phyloP scores from a whole-genome alignment of 2,888 invertebrate genomes.

The Pyrrhia umbra region DNA sequence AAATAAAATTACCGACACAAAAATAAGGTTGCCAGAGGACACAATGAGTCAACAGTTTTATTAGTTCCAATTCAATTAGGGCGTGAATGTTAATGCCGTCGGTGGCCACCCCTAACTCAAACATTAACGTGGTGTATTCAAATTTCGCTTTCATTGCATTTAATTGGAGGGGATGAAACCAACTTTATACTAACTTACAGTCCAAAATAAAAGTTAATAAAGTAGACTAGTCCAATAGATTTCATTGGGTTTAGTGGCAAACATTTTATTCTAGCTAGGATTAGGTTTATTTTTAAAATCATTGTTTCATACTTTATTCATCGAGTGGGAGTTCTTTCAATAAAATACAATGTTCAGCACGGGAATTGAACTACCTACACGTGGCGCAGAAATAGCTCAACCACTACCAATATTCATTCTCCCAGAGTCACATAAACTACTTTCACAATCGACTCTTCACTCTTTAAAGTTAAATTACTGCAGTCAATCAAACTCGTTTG shows the following conservation, averaged over 20 bases:
- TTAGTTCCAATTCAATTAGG: conserved; percentile 54
- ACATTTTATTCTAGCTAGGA: neutral
- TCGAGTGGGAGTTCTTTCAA: too few species aligned
- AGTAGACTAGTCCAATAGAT: neutral
- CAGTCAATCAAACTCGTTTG: conserved; percentile 37
- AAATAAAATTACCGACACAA: conserved; percentile 29
- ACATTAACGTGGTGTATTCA: conserved; percentile 41
- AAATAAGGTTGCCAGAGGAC: conserved; percentile 38
- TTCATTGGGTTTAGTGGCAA: neutral
- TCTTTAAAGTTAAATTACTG: neutral
- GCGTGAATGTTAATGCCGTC: conserved; percentile 48
- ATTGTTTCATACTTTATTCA: too few species aligned
- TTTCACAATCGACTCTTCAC: conserved; percentile 23
- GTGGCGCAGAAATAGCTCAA: too few species aligned
- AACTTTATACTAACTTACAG: conserved; percentile 13
- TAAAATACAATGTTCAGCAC: too few species aligned
- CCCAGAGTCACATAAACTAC: neutral
- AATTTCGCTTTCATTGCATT: conserved; percentile 60
- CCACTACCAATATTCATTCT: too few species aligned
- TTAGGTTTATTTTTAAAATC: neutral
- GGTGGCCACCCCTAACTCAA: conserved; percentile 48
- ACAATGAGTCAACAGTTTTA: conserved; percentile 52
- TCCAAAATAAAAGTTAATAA: conserved; percentile 32
- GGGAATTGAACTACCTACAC: too few species aligned
- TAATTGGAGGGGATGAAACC: conserved; percentile 55